Evolutionary conservation across 2,888 invertebrate genomes (phyloP).

Genomic region (Drosophila tanythrix): DNA sequence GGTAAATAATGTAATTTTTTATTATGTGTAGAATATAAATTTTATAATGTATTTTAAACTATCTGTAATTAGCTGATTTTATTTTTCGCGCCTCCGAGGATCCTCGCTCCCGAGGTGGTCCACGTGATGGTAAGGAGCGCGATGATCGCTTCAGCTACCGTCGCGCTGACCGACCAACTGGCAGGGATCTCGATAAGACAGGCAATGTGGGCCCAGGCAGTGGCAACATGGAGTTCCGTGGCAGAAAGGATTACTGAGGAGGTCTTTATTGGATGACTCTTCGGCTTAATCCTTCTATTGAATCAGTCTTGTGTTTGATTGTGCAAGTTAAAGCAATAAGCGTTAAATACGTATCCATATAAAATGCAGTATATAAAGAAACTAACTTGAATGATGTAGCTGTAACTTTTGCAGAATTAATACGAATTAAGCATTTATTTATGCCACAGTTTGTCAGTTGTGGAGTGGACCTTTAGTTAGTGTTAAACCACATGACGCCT

Average conservation of each 20-base stretch:
- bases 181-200: constrained; percentile 24
- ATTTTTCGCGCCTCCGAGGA: constrained; percentile 17
- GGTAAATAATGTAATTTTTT: not conserved
- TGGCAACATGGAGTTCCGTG: constrained; percentile 28
- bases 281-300: not conserved
- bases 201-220: constrained; percentile 40
- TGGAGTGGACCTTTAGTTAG: not conserved
- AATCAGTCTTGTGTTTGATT: not conserved
- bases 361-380: not conserved
- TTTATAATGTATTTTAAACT: not conserved
- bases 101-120: constrained; percentile 23
- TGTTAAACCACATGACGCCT: constrained; percentile 15
- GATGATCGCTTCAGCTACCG: constrained; percentile 47
- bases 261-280: not conserved
- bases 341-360: not conserved
- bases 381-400: not conserved
- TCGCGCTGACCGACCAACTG: constrained; percentile 10
- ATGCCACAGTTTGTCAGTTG: not conserved
- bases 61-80: not conserved
- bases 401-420: not conserved
- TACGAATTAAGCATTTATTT: constrained; percentile 4
- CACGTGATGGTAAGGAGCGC: constrained; percentile 33
- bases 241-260: constrained; percentile 1
- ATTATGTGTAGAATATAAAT: not conserved
- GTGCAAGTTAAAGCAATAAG: not conserved